These are phyloP conservation scores for Alloplasta piceator DNA, from an alignment of 2,888 invertebrate species.

Conservation along the genomic window DNA sequence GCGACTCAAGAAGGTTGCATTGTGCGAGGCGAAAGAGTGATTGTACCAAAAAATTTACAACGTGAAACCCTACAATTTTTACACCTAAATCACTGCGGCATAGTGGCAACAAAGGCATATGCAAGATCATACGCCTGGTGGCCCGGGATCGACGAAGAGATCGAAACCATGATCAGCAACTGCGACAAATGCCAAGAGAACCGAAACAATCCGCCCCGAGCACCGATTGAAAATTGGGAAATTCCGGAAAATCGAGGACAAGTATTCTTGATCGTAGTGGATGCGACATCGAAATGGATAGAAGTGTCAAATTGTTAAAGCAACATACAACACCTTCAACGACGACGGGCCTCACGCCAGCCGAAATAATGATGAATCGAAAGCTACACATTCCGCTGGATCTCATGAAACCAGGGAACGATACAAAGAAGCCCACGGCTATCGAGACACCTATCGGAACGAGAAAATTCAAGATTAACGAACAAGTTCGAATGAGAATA, in stretches of 20 bases:
- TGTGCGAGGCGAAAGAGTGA: conserved; percentile 32
- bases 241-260: not conserved
- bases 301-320: not conserved
- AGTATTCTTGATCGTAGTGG: conserved; percentile 1
- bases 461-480: no score
- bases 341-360: no score
- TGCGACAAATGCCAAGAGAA: conserved; percentile 48
- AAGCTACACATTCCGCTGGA: no score
- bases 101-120: conserved; percentile 40
- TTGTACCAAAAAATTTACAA: conserved; percentile 43
- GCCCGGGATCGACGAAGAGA: conserved; percentile 50
- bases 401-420: no score
- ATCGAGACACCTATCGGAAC: no score
- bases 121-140: conserved; percentile 46
- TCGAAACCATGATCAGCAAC: conserved; percentile 44
- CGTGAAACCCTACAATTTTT: conserved; percentile 38
- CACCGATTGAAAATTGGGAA: conserved; percentile 53
- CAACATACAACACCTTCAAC: no score
- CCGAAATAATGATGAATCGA: no score
- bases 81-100: conserved; percentile 53
- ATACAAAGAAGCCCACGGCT: no score
- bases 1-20: conserved; percentile 32
- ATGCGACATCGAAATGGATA: conserved; percentile 1
- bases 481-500: no score
- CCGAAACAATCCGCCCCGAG: conserved; percentile 37